Conservation (phyloP, 2,113 vertebrate genomes). For the Urocitellus parryii region DNA sequence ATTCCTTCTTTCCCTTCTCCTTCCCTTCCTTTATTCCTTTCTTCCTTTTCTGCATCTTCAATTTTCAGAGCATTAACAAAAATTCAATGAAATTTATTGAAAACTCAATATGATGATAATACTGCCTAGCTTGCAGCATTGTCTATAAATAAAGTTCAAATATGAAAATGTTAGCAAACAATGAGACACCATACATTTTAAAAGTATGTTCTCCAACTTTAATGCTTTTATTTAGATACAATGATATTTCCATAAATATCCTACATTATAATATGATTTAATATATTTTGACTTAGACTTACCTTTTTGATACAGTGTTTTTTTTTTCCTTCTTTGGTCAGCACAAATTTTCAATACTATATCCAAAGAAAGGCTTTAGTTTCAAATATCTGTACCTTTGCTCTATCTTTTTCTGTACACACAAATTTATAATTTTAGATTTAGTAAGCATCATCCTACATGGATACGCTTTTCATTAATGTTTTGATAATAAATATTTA, state of each 20-base stretch:
- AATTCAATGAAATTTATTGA: background rate
- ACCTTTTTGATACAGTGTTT: background rate
- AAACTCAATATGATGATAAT: background rate
- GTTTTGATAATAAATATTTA: background rate
- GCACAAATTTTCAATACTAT: background rate
- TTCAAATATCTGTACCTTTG: too few relatives aligned
- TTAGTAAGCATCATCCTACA: background rate
- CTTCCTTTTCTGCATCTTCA: background rate
- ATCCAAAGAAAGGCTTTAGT: background rate
- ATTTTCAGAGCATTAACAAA: background rate
- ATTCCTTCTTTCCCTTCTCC: background rate
- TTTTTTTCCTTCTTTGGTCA: background rate
- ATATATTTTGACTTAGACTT: background rate
- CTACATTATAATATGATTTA: background rate
- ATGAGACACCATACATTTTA: background rate
- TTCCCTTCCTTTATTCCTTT: background rate
- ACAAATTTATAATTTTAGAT: background rate
- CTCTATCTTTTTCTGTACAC: too few relatives aligned
- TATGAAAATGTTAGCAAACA: background rate
- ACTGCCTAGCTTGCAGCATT: background rate
- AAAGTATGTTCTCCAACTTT: background rate
- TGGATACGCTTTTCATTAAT: background rate
- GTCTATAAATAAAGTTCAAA: background rate
- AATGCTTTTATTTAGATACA: background rate
- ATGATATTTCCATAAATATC: background rate